Conservation (phyloP, 2,888 invertebrate species). For the Blomia tropicalis region DNA sequence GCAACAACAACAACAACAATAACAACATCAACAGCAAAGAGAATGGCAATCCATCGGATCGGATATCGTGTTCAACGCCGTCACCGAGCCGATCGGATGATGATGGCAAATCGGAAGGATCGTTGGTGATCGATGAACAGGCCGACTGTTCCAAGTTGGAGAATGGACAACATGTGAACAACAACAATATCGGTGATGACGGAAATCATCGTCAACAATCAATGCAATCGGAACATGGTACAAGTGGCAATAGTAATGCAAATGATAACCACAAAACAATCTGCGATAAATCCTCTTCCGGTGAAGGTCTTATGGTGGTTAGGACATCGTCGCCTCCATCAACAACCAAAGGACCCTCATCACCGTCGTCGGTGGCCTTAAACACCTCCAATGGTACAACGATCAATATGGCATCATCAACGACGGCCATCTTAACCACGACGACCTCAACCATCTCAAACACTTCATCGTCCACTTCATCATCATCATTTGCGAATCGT, state of each 20-base stretch:
- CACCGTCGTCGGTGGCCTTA: neutral
- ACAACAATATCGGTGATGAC: neutral
- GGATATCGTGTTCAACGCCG: neutral
- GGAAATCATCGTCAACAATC: neutral
- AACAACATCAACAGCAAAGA: neutral
- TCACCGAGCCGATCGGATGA: neutral
- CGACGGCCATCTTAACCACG: neutral
- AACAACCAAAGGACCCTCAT: neutral
- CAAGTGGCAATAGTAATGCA: no score
- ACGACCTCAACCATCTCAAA: slow-evolving; percentile 2
- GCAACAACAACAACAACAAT: neutral
- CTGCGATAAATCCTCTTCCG: neutral
- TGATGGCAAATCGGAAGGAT: neutral
- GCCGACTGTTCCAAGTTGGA: neutral
- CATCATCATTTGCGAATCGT: neutral
- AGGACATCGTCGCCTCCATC: neutral
- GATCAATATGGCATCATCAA: neutral
- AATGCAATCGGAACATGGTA: neutral
- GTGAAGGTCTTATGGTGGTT: neutral
- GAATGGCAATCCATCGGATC: neutral
- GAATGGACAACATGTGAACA: neutral
- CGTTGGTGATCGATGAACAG: neutral
- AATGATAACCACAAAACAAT: no score
- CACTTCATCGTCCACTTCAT: neutral
- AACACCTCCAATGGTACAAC: neutral